phyloP scores from a whole-genome alignment of 2,888 invertebrate genomes.

The Hydraecia micacea region DNA sequence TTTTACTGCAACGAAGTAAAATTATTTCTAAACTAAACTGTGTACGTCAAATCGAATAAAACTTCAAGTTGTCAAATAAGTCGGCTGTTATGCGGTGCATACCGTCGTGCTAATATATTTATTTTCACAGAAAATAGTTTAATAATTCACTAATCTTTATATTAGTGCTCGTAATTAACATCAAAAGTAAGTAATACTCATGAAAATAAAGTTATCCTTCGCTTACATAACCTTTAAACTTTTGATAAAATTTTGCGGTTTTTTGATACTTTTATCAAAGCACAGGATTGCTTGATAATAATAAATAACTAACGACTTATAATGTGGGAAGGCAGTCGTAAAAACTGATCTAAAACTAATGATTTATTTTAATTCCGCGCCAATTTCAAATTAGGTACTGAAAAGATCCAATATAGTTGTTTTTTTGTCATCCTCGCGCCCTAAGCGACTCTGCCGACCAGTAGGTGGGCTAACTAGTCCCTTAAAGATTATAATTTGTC shows the following conservation, averaged over 20 bases:
- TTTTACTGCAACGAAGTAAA: background rate
- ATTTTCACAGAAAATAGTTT: background rate
- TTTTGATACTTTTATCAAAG: background rate
- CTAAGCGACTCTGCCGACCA: background rate
- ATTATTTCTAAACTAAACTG: slow-evolving; percentile 4
- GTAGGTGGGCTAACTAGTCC: background rate
- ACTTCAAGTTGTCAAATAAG: slow-evolving; percentile 6
- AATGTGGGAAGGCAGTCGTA: background rate
- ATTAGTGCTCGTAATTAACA: background rate
- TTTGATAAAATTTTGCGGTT: background rate
- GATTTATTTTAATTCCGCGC: background rate
- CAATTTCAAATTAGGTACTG: background rate
- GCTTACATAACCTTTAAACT: slow-evolving; percentile 64
- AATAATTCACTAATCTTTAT: background rate
- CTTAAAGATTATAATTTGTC: background rate
- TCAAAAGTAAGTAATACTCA: slow-evolving; percentile 44
- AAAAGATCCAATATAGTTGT: too few relatives aligned
- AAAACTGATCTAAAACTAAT: background rate
- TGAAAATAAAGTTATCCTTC: background rate
- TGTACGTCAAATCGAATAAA: background rate
- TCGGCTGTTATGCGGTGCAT: slow-evolving; percentile 16
- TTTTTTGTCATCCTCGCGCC: background rate
- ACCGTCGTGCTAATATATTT: background rate
- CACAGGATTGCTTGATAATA: background rate
- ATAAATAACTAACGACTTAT: background rate